These are phyloP conservation scores for Calliopsis andreniformis DNA, from an alignment of 1,140 invertebrate genomes.

Conservation along the genomic window DNA sequence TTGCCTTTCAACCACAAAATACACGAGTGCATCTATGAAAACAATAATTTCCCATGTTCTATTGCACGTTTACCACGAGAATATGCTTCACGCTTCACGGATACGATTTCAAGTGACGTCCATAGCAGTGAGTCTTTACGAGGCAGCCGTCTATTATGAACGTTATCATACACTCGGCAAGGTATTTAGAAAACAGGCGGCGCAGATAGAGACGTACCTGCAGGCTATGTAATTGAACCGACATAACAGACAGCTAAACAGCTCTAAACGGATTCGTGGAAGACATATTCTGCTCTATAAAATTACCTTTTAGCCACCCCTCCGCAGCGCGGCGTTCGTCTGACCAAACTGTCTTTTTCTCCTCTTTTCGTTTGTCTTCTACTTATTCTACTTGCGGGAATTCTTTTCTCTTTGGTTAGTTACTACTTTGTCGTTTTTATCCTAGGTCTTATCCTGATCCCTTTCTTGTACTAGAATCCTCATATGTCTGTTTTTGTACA, in stretches of 20 bases:
- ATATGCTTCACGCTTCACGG: conserved; percentile 39
- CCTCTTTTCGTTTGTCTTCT: background rate
- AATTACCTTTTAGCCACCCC: conserved; percentile 64
- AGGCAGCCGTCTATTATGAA: conserved; percentile 34
- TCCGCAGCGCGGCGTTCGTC: conserved; percentile 7
- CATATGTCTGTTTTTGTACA: too few relatives aligned
- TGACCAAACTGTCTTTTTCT: background rate
- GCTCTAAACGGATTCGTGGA: conserved; percentile 76
- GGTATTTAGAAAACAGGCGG: conserved; percentile 22
- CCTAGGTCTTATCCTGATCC: too few relatives aligned
- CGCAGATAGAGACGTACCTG: background rate
- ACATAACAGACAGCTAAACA: conserved; percentile 66
- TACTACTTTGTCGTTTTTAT: too few relatives aligned
- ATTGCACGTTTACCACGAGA: background rate
- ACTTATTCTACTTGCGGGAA: background rate
- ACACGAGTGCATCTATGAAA: background rate
- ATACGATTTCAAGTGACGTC: conserved; percentile 47
- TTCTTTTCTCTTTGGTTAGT: background rate
- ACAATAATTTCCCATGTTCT: conserved; percentile 20
- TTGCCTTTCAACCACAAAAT: too few relatives aligned
- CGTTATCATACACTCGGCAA: conserved; percentile 10
- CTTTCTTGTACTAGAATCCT: too few relatives aligned
- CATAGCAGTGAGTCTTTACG: conserved; percentile 38
- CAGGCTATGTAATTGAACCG: conserved; percentile 64
- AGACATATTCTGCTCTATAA: conserved; percentile 73